Conservation (phyloP, 2,797 vertebrate genomes). For the Sebastes goodei region DNA sequence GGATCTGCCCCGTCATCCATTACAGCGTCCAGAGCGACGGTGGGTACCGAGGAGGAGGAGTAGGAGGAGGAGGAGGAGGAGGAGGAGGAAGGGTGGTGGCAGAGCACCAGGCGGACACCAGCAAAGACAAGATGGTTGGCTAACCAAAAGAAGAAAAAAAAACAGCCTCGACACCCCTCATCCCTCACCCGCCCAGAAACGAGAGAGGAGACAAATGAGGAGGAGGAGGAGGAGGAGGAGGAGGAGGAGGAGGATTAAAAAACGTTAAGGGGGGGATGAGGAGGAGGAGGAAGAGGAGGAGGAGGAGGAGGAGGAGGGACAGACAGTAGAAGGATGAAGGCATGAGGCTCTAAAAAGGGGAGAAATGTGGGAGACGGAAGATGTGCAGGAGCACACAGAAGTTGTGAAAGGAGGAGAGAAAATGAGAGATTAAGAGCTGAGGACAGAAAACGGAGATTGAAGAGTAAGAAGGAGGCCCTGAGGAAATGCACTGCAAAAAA, state of each 20-base stretch:
- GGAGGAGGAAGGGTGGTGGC: slow-evolving; percentile 41
- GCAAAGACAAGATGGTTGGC: slow-evolving; percentile 67
- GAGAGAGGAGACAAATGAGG: slow-evolving; percentile 58
- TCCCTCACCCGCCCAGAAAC: slow-evolving; percentile 43
- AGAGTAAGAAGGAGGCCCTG: background rate
- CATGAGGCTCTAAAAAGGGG: slow-evolving; percentile 30
- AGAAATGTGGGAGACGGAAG: slow-evolving; percentile 39
- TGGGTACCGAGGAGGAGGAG: slow-evolving; percentile 1
- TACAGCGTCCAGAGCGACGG: slow-evolving; percentile 54
- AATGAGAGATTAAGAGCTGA: slow-evolving; percentile 47
- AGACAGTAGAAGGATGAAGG: slow-evolving; percentile 50
- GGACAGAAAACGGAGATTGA: slow-evolving; percentile 1
- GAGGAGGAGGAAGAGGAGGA: background rate
- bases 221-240: slow-evolving; percentile 44
- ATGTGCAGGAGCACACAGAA: slow-evolving; percentile 14
- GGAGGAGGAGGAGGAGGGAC: background rate
- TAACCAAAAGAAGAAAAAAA: slow-evolving; percentile 15
- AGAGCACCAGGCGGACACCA: slow-evolving; percentile 69
- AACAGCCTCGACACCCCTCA: slow-evolving; percentile 25
- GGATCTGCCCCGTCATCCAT: slow-evolving; percentile 76
- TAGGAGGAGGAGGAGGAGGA: too few relatives aligned
- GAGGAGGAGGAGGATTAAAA: slow-evolving; percentile 33
- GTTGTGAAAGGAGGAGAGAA: slow-evolving; percentile 22
- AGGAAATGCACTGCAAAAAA: slow-evolving; percentile 7
- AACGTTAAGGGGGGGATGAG: background rate